Base-by-base conservation (phyloP, 2,888 invertebrate genomes). In the Spisula subtruncata region DNA sequence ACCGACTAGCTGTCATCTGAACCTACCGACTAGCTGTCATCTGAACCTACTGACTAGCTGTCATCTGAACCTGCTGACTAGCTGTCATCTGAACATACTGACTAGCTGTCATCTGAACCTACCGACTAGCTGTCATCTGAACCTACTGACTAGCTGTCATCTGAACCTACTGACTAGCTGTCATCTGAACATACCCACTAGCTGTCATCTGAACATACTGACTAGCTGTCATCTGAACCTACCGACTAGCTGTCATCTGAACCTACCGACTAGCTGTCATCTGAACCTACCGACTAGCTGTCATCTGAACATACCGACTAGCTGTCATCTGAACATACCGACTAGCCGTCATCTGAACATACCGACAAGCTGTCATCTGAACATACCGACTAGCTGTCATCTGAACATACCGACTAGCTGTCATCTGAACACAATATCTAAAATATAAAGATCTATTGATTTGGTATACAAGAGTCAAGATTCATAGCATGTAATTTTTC, bases 401-500 rank as follows among this genome's bases (percentile, higher is more conserved):
- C n/a, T 46, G n/a, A n/a, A n/a, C n/a, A n/a, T n/a, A 12, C 48
- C 20, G 41, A 48, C 81, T 41, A 66, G 60, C 51, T 18, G 41
- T 81, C 20, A 46, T 48, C n/a, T 46, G 29, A 51, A 48, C 79
- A 79, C 35, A 79, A 35, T 29, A 71, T 25, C n/a, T 79, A 79
- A 35, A 46, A 41, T 20, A 66, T 66, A 66, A n/a, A 66, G 60
- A 66, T 66, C 60, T 54, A 32, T 54, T 14, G 56, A 29, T 4
- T 5, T 82, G 29, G 54, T 20, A 41, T 41, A 41, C n/a, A n/a
- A n/a, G n/a, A n/a, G n/a, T n/a, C n/a, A 35, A 48, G 25, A 35
- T 18, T 93, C 89, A 95, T 41, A 93, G 90, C 1, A 92, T 89
- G 81, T 95, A 94, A 89, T 96, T 96, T 71, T 94, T 94, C 85